These are phyloP conservation scores for Triplophysa dalaica DNA, from an alignment of 2,113 vertebrate genomes.

Conservation along the genomic window DNA sequence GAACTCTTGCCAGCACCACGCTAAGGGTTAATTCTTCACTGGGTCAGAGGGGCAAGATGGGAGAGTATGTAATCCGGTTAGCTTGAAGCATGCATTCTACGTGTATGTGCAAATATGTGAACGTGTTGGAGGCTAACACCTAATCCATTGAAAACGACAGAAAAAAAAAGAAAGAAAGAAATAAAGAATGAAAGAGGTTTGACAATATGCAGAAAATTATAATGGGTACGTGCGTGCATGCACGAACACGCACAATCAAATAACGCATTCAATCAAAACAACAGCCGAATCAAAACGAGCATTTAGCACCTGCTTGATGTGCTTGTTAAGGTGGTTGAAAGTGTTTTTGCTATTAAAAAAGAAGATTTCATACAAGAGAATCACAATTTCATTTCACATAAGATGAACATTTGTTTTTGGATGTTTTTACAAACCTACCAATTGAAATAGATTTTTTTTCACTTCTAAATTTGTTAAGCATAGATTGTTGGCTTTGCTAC, in stretches of 20 bases:
- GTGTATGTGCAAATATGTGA: not conserved
- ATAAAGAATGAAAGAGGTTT: not conserved
- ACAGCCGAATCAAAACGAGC: not conserved
- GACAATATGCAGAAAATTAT: conserved; percentile 24
- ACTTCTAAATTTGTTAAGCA: not conserved
- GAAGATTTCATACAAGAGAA: not conserved
- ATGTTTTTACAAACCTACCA: not conserved
- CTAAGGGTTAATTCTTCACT: conserved; percentile 39
- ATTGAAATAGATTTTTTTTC: not conserved
- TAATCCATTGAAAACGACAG: not conserved
- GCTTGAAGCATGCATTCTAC: not conserved
- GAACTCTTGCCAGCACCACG: conserved; percentile 24
- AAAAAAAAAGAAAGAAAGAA: not conserved
- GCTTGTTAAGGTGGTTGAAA: conserved; percentile 29
- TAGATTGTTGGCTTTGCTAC: no score
- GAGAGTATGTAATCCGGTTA: conserved; percentile 42
- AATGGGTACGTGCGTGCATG: conserved; percentile 1
- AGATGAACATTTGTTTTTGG: not conserved
- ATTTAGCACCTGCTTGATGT: conserved; percentile 4
- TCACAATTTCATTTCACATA: conserved; percentile 5
- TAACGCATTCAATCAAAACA: conserved; percentile 19
- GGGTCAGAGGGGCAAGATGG: conserved; percentile 43
- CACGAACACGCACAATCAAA: not conserved
- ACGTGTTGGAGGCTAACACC: conserved; percentile 2
- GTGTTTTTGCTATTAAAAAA: not conserved